Evolutionary conservation across 2,888 invertebrate species (phyloP), one percentile per base, ranked within the genome.

Genomic region (Agrotis exclamationis): DNA sequence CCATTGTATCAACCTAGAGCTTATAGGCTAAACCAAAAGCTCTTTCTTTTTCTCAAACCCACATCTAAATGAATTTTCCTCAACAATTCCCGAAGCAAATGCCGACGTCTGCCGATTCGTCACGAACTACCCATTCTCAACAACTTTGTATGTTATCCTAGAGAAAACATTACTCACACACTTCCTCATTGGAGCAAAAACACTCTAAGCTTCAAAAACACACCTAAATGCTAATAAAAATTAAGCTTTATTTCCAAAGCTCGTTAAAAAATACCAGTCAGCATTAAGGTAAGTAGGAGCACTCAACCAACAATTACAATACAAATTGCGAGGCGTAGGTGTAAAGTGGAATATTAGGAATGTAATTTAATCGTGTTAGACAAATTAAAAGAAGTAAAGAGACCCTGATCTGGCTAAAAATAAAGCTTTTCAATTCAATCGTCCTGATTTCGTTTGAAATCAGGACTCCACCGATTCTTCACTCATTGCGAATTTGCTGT

Each of bases 1-100:
- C 65, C 70, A 60, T 70, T 73, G 69, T 84, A 82, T 83, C 78
- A 81, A 67, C 74, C 65, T 57, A 79, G 67, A 80, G 86, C 86
- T 85, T 82, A 86, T 58, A 67, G 85, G 84, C 84, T 85, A 74
- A 79, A 82, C 69, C 51, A 83, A 85, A 39, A 86, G 79, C 85
- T 66, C 51, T 56, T 66, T 63, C 69, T 72, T 78, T 85, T 73
- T 76, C 74, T 45, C 70, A 76, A 84, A 67, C 72, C 74, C 64
- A 63, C 78, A 79, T 79, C 73, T 80, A 85, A 86, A 80, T 72
- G 76, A 85, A 73, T 79, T 85, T 86, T 79, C 79, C 70, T 66
- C 76, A 74, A 79, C 62, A 60, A 72, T 66, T 63, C 71, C 65
- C 75, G 53, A 71, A 75, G 62, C 79, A 80, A 77, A 86, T 63